Evolutionary conservation across 2,888 invertebrate genomes (phyloP), one percentile per base, ranked within the genome.

Genomic region (Ochropleura plecta): DNA sequence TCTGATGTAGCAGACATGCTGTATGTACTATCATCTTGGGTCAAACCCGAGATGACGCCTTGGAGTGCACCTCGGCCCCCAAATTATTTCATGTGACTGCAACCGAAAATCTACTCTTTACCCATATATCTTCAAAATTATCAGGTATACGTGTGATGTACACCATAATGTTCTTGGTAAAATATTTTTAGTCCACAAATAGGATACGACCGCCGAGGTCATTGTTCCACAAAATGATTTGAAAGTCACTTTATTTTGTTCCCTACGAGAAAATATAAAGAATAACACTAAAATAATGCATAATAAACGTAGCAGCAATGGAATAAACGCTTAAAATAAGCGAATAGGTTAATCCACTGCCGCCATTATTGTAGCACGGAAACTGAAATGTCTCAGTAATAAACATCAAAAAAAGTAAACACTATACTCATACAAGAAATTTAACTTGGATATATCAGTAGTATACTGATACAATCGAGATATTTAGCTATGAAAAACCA

Each of bases 401-500:
- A 96, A 95, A 96, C 96, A 96, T 95, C 95, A 95, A 94, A 95
- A 93, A 95, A 95, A 92, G 96, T 96, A 96, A 96, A 96, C 96
- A 96, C 90, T 93, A 94, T 92, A 91, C 91, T 92, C 91, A 88
- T 92, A 90, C 82, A 64, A 79, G 80, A 86, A 85, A 86, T 83
- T 70, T 64, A 79, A 77, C n/a, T 51, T 71, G 83, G 90, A 86
- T 89, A 83, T 79, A 75, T 49, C n/a, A 18, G 60, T 82, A 76
- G 20, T 57, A 65, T 64, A 53, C 42, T 44, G 51, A 80, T 90
- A 88, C 85, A 83, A 68, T 77, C 57, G 59, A 82, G 85, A 85
- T 82, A 78, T 86, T 79, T 73, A 79, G 66, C 81, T 79, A 81
- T 79, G 78, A 79, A 84, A 73, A 71, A 73, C 85, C 76, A 87